Evolutionary conservation across 2,797 vertebrate genomes (phyloP).

Genomic region (Girardinus metallicus): DNA sequence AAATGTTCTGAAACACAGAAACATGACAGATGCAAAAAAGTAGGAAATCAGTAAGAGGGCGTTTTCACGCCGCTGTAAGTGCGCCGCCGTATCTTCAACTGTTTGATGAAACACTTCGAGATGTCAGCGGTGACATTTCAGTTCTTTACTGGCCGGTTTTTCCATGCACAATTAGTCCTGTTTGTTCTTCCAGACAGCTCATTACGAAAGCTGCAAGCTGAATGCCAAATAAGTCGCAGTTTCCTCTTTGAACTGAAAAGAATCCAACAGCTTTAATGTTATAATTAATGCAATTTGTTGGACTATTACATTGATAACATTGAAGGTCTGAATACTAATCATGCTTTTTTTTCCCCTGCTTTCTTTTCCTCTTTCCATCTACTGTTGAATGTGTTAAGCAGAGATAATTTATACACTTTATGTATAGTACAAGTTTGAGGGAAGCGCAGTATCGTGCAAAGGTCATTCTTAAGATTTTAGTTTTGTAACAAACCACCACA

Average conservation of each 20-base stretch:
- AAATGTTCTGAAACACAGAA: background rate
- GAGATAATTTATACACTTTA: background rate
- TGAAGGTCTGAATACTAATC: slow-evolving; percentile 26
- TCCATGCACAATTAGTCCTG: slow-evolving; percentile 23
- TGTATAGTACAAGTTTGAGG: background rate
- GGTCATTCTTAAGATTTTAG: background rate
- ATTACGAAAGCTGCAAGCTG: slow-evolving; percentile 39
- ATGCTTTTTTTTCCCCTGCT: slow-evolving; percentile 6
- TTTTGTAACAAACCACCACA: background rate
- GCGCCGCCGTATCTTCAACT: slow-evolving; percentile 1
- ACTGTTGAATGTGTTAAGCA: background rate
- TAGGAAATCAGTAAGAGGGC: background rate
- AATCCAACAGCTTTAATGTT: slow-evolving; percentile 29
- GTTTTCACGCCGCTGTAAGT: background rate
- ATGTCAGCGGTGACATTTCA: slow-evolving; percentile 22
- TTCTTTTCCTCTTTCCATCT: background rate
- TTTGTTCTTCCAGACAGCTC: slow-evolving; percentile 38
- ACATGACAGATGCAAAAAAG: background rate
- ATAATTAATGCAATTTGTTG: slow-evolving; percentile 30
- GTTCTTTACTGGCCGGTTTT: slow-evolving; percentile 30
- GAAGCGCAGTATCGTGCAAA: background rate
- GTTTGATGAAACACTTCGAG: slow-evolving; percentile 30
- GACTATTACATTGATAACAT: background rate
- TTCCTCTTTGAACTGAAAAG: slow-evolving; percentile 25
- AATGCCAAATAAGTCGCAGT: slow-evolving; percentile 32